These are phyloP conservation scores for Hydractinia symbiolongicarpus DNA, from an alignment of 30 jellyfish, hydroid and myxozoan genomes.

Conservation along the genomic window DNA sequence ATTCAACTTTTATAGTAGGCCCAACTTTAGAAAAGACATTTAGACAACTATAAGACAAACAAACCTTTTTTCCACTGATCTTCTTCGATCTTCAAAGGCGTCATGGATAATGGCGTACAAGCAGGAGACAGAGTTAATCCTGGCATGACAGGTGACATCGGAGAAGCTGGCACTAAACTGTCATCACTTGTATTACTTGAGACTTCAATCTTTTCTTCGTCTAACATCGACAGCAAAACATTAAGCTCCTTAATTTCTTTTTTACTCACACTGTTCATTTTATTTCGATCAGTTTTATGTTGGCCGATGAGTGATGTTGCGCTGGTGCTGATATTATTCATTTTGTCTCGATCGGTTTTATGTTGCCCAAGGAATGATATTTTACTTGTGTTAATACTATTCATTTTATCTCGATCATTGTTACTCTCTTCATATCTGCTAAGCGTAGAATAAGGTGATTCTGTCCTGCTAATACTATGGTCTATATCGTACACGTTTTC, in stretches of 20 bases:
- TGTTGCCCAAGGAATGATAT: not conserved
- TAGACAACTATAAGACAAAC: no score
- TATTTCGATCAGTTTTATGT: not conserved
- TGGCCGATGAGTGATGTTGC: not conserved
- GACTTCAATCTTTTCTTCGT: no score
- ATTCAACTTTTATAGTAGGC: no score
- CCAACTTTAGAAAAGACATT: no score
- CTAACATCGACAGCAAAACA: not conserved
- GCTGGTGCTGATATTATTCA: not conserved
- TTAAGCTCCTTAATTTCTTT: slow-evolving; percentile 9
- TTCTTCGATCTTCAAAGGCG: no score
- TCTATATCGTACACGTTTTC: not conserved
- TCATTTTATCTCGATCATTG: not conserved
- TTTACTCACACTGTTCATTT: not conserved
- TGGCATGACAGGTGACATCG: no score
- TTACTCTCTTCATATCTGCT: no score
- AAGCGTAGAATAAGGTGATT: not conserved
- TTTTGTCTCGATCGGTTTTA: not conserved
- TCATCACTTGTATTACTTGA: no score
- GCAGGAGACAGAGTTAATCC: no score
- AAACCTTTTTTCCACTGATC: no score
- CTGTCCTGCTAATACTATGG: not conserved
- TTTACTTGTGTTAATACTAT: not conserved
- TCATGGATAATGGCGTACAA: no score
- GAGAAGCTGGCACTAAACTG: no score